Evolutionary conservation across 2,797 vertebrate genomes (phyloP), one percentile per base, ranked within the genome.

Genomic region (Acanthornis magna): DNA sequence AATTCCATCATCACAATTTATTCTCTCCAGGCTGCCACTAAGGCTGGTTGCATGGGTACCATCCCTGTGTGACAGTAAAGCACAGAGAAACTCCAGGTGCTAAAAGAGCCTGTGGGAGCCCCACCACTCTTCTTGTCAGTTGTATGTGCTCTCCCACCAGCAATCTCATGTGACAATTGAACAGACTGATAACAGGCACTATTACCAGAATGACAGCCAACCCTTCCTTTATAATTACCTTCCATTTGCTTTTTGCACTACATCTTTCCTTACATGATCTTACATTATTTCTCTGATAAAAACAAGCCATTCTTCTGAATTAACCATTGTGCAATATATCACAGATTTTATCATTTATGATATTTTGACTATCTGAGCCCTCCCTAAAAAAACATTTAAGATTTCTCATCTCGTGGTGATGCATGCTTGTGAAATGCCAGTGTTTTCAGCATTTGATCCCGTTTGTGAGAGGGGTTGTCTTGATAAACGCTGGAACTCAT

Each of bases 401-500:
- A 51, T 66, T 75, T 82, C 50, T 79, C 58, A 65, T 93, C 65
- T 80, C 79, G 42, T 50, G 38, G 57, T 90, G 88, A 74, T n/a
- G 72, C 42, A 60, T 42, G 36, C 29, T 89, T 89, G 36, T 82
- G 89, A 96, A 91, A 89, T 70, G n/a, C 40, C 88, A 83, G 18
- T 5, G 0, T 86, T 89, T 86, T n/a, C 68, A 93, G 34, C 58
- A 91, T 71, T 79, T 95, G 87, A 80, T 90, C 79, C 53, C 3
- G 0, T 66, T 85, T 61, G 42, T 72, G 61, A 88, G 73, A 86
- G 38, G 5, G 4, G 15, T 30, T 89, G 62, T 76, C 91, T 92
- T 67, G 68, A 65, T 83, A 82, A 85, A 48, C 1, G 0, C 60
- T 70, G 54, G 38, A 93, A 48, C 40, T 38, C 78, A 29, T 94